Conservation (phyloP, 2,797 vertebrate genomes). For the Tachyglossus aculeatus region DNA sequence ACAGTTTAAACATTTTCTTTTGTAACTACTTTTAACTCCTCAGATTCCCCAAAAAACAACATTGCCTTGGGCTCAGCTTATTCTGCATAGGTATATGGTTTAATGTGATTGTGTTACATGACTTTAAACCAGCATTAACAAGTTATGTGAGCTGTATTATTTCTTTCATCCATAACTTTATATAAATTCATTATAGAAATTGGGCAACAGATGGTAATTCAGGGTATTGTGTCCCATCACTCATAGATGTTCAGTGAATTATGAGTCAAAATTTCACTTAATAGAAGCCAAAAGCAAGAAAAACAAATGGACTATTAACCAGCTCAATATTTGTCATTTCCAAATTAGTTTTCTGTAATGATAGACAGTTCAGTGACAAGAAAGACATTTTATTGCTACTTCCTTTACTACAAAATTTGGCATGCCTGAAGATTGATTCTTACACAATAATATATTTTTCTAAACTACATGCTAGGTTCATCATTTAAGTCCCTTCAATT, state of each 20-base stretch:
- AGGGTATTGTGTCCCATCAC: background rate
- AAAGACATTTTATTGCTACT: slow-evolving; percentile 12
- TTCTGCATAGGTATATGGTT: background rate
- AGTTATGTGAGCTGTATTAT: background rate
- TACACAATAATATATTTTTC: background rate
- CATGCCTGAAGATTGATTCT: background rate
- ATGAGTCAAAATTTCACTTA: background rate
- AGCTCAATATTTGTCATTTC: slow-evolving; percentile 13
- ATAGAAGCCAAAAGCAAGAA: slow-evolving; percentile 5
- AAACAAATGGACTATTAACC: background rate
- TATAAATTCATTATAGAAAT: background rate
- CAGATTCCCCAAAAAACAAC: too few relatives aligned
- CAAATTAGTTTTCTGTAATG: slow-evolving; percentile 22
- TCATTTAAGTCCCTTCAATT: slow-evolving; percentile 10
- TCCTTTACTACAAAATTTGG: slow-evolving; percentile 11
- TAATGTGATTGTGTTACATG: background rate
- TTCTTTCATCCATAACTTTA: background rate
- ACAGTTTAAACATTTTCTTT: background rate
- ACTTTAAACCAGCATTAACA: background rate
- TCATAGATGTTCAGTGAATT: background rate
- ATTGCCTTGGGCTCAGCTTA: too few relatives aligned
- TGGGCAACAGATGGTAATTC: background rate
- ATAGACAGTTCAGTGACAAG: slow-evolving; percentile 12
- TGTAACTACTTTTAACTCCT: background rate
- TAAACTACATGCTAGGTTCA: background rate